Base-by-base conservation (phyloP, 2,888 invertebrate species). In the Leptinotarsa haldemani region DNA sequence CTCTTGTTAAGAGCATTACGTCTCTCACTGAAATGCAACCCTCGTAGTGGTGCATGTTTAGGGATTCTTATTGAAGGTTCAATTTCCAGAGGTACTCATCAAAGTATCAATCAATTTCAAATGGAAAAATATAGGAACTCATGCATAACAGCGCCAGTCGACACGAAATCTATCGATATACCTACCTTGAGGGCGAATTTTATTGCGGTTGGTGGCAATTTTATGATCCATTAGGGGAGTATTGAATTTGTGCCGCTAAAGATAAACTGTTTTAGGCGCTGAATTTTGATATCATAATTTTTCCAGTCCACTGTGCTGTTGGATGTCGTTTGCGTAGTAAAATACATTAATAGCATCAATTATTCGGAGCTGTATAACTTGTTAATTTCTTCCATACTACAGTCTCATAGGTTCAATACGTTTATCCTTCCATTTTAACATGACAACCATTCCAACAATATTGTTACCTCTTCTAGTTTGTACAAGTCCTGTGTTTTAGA, bases 51-150 rank as follows among this genome's bases (percentile, higher is more conserved):
- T 12, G 53, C 15, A 20, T 20, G 53, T 18, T 53, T 18, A 4
- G 22, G 20, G 22, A 12, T 20, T 22, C 56, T 56, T 12, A 22
- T 20, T 4, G 56, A 56, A 56, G 22, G 15, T 56, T 56, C 13
- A 12, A 56, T 56, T 18, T 56, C 56, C 20, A 15, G 56, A 20
- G 22, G 1, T 56, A 22, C 9, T 22, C 30, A 64, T 48, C 48
- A 46, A 52, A 20, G 47, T 18, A 64, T 72, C 63, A 64, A 64
- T 64, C 56, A 72, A 68, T 50, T 68, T 72, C 63, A 63, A 68
- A 56, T 68, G 46, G 56, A 47, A 71, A 71, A 71, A 66, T 47
- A 48, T 25, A 65, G 48, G 58, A 56, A 52, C 58, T 25, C 15
- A 52, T n/a, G 50, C 20, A 47, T 69, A 56, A 69, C 61, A 58